phyloP scores from a whole-genome alignment of 2,113 vertebrate species.

The Crotalus viridis region DNA sequence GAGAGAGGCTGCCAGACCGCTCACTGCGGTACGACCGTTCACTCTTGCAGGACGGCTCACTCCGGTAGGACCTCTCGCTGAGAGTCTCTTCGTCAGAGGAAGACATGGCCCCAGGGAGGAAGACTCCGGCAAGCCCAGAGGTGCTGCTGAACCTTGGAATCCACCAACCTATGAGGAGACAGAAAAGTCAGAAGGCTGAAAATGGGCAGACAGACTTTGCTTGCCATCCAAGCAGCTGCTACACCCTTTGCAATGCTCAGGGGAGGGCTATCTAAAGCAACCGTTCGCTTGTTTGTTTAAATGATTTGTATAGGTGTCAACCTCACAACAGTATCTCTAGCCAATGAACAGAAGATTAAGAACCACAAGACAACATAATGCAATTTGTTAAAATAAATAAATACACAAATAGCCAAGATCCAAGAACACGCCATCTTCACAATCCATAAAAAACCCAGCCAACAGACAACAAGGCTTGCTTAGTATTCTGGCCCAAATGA shows the following conservation, averaged over 20 bases:
- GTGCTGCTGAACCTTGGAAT: slow-evolving; percentile 26
- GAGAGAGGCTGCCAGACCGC: slow-evolving; percentile 91
- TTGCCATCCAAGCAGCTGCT: not conserved
- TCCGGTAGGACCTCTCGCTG: slow-evolving; percentile 89
- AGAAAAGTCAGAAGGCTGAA: not conserved
- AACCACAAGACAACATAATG: not conserved
- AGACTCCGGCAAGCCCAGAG: not conserved
- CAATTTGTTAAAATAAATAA: not conserved
- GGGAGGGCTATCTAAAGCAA: not conserved
- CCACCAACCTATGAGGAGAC: slow-evolving; percentile 56
- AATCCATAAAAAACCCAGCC: not conserved
- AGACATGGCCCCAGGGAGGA: slow-evolving; percentile 76
- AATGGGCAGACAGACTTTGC: too few relatives aligned
- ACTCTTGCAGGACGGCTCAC: slow-evolving; percentile 88
- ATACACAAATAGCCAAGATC: not conserved
- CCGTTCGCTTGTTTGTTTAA: not conserved
- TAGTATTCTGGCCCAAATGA: not conserved
- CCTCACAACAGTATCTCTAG: not conserved
- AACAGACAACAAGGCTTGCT: not conserved
- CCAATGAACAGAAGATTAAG: not conserved
- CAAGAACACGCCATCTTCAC: not conserved
- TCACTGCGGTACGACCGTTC: slow-evolving; percentile 93
- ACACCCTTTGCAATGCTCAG: not conserved
- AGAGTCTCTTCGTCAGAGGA: slow-evolving; percentile 96
- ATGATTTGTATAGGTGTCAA: not conserved